A percentile compares a stretch with the other conserved stretches of the same genome.
Conservation (phyloP, 2,888 invertebrate species). For the Troglohyphantes excavatus region DNA sequence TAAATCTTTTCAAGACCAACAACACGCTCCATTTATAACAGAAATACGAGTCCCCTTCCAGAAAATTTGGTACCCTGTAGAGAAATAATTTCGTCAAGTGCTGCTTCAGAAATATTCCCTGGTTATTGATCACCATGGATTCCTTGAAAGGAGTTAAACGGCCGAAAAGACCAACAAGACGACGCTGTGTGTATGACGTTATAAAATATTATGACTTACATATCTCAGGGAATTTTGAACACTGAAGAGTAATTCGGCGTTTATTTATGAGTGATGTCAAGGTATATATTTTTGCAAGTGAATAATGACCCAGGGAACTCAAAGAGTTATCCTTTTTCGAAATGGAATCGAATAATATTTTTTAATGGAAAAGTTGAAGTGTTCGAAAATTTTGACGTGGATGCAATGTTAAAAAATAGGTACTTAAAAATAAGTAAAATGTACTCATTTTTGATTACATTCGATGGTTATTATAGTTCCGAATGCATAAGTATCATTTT, state of each 20-base stretch:
- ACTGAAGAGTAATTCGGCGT: neutral
- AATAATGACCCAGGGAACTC: neutral
- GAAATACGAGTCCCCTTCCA: neutral
- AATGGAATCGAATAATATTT: neutral
- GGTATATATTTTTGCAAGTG: neutral
- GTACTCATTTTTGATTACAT: too few species aligned
- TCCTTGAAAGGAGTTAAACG: neutral
- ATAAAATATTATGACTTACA: neutral
- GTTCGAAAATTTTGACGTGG: too few species aligned
- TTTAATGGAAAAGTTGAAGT: too few species aligned
- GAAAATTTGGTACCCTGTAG: neutral
- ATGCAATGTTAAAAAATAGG: too few species aligned
- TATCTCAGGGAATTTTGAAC: slow-evolving; percentile 2
- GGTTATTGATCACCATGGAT: neutral
- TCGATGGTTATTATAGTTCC: too few species aligned
- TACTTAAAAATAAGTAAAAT: too few species aligned
- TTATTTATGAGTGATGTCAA: slow-evolving; percentile 5
- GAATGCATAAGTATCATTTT: too few species aligned
- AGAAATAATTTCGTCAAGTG: slow-evolving; percentile 2
- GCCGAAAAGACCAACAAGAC: neutral
- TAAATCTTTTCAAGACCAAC: too few species aligned
- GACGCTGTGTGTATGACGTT: neutral
- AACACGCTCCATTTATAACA: neutral
- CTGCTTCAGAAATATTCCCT: neutral
- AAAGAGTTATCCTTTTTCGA: neutral